Conservation (phyloP, 2,888 invertebrate genomes). For the Antheraea yamamai region DNA sequence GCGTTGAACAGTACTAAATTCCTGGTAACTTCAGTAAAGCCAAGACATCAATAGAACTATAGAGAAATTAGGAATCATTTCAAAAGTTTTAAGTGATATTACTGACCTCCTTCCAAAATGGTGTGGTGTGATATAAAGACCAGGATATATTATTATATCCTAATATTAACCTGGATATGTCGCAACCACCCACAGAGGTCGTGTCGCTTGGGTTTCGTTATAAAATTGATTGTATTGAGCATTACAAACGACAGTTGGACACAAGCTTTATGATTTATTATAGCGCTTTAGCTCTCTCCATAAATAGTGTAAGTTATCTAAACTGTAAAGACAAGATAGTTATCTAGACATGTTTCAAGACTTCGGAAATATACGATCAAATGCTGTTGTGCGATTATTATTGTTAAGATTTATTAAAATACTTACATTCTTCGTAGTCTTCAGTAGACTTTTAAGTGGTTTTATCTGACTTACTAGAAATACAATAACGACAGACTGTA, state of each 20-base stretch:
- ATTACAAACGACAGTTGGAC: constrained; percentile 47
- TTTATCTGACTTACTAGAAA: too few relatives aligned
- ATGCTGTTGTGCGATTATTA: not conserved
- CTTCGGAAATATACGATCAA: not conserved
- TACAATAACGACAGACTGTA: too few relatives aligned
- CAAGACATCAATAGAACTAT: not conserved
- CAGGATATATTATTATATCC: not conserved
- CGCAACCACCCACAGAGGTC: constrained; percentile 19
- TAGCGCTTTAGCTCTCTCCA: constrained; percentile 58
- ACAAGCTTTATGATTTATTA: constrained; percentile 64
- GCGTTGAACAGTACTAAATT: not conserved
- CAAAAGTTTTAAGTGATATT: not conserved
- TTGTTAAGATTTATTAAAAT: too few relatives aligned
- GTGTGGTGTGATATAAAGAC: not conserved
- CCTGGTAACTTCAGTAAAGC: not conserved
- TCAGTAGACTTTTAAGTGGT: too few relatives aligned
- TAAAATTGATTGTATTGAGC: constrained; percentile 52
- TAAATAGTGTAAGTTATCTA: not conserved
- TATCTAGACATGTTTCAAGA: constrained; percentile 10
- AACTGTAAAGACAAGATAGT: constrained; percentile 3
- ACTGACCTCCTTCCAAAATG: not conserved
- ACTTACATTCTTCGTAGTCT: too few relatives aligned
- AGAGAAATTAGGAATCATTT: not conserved
- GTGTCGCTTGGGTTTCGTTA: constrained; percentile 38
- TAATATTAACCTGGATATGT: constrained; percentile 15